These are phyloP conservation scores for Oedothorax gibbosus DNA, from an alignment of 1,140 invertebrate genomes.

Conservation along the genomic window DNA sequence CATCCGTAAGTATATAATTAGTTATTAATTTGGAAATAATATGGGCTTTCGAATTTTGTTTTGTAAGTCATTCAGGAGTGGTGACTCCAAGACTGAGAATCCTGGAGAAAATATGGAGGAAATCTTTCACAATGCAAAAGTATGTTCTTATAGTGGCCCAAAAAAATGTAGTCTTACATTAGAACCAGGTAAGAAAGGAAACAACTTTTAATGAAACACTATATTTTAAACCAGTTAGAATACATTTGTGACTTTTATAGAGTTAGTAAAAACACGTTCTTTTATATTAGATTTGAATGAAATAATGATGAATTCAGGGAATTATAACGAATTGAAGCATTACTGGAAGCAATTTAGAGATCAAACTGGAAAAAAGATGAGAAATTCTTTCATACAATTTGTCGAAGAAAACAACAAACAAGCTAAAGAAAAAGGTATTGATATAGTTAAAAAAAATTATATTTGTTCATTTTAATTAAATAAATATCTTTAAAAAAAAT, in stretches of 20 bases:
- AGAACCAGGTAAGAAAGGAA: not conserved
- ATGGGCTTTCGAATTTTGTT: too few species aligned
- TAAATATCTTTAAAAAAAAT: not conserved
- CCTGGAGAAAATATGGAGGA: too few species aligned
- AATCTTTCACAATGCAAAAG: not conserved
- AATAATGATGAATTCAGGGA: not conserved
- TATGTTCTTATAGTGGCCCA: not conserved
- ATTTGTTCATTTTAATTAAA: not conserved
- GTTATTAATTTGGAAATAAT: too few species aligned
- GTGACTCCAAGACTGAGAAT: too few species aligned
- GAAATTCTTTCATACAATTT: not conserved
- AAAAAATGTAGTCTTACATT: not conserved
- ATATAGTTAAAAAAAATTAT: not conserved
- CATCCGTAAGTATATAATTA: too few species aligned
- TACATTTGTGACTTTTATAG: not conserved
- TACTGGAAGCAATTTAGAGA: not conserved
- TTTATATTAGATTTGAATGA: not conserved
- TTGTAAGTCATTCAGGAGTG: too few species aligned
- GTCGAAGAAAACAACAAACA: not conserved
- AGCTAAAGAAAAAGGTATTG: not conserved
- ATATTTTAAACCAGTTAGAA: not conserved
- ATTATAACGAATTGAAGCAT: not conserved
- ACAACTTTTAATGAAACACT: not conserved
- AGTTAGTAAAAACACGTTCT: not conserved
- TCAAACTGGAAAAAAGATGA: not conserved